These are phyloP conservation scores for Hippoglossus hippoglossus DNA, from an alignment of 2,797 vertebrate genomes.

Conservation along the genomic window DNA sequence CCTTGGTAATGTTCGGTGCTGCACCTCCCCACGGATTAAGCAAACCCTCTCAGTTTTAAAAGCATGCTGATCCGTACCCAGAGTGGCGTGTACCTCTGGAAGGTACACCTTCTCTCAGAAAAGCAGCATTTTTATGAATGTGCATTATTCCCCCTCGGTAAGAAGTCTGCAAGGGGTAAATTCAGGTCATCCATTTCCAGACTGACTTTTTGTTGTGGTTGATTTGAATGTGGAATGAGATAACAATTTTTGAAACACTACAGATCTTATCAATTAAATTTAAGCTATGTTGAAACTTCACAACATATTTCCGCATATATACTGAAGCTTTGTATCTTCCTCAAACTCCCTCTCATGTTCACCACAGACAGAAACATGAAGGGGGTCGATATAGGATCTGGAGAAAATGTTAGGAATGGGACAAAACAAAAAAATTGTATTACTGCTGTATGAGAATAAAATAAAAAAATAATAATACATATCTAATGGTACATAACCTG, in stretches of 20 bases:
- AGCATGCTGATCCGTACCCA: slow-evolving; percentile 71
- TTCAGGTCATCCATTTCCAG: slow-evolving; percentile 13
- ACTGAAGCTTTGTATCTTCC: too few relatives aligned
- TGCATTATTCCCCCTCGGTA: slow-evolving; percentile 14
- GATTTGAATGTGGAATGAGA: neutral
- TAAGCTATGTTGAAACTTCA: neutral
- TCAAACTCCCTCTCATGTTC: neutral
- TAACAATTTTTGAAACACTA: neutral
- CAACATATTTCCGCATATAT: slow-evolving; percentile 14
- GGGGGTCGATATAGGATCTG: neutral
- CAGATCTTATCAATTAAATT: neutral
- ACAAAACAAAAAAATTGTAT: neutral
- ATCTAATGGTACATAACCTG: neutral
- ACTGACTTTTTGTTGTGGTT: neutral
- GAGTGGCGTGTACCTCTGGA: slow-evolving; percentile 56
- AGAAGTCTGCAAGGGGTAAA: slow-evolving; percentile 6
- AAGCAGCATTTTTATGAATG: slow-evolving; percentile 26
- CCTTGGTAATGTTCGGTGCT: slow-evolving; percentile 74
- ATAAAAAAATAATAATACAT: neutral
- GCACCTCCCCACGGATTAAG: slow-evolving; percentile 76
- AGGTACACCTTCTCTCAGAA: slow-evolving; percentile 55
- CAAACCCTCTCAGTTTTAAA: slow-evolving; percentile 77
- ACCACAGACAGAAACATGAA: slow-evolving; percentile 4
- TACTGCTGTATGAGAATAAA: neutral
- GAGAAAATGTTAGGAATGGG: neutral